phyloP scores from a whole-genome alignment of 2,797 vertebrate species.

The Nannoperca australis region DNA sequence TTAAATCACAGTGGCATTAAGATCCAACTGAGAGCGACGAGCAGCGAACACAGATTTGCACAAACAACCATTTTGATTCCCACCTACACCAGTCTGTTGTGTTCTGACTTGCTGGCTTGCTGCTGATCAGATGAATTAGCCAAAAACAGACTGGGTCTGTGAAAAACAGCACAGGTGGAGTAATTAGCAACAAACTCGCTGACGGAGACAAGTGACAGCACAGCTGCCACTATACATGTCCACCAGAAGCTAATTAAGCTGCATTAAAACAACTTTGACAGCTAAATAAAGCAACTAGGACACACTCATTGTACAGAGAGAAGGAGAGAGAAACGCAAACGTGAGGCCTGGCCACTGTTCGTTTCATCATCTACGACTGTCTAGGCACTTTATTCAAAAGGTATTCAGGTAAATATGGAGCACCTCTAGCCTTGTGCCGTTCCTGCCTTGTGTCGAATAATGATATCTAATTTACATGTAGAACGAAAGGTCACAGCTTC shows the following conservation, averaged over 20 bases:
- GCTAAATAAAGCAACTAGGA: slow-evolving; percentile 71
- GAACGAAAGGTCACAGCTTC: slow-evolving; percentile 29
- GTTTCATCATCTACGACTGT: slow-evolving; percentile 23
- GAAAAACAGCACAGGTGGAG: slow-evolving; percentile 55
- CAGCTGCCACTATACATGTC: slow-evolving; percentile 17
- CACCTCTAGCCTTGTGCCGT: background rate
- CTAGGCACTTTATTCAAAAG: slow-evolving; percentile 29
- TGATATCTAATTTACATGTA: slow-evolving; percentile 15
- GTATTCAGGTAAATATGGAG: slow-evolving; percentile 29
- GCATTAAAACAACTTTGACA: slow-evolving; percentile 55
- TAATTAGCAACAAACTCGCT: slow-evolving; percentile 58
- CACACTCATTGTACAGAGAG: slow-evolving; percentile 26
- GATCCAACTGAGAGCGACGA: slow-evolving; percentile 23
- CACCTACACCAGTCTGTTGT: slow-evolving; percentile 68
- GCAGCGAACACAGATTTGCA: slow-evolving; percentile 11
- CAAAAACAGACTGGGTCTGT: slow-evolving; percentile 38
- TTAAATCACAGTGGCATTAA: slow-evolving; percentile 10
- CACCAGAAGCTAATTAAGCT: slow-evolving; percentile 60
- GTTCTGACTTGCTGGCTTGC: slow-evolving; percentile 26
- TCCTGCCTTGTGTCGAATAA: background rate
- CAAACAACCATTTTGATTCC: slow-evolving; percentile 49
- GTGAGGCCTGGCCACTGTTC: background rate
- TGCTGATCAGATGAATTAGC: slow-evolving; percentile 65
- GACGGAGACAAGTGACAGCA: slow-evolving; percentile 22
- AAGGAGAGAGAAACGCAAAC: background rate